Base-by-base conservation (phyloP, 2,888 invertebrate species). In the Ophion ellenae region DNA sequence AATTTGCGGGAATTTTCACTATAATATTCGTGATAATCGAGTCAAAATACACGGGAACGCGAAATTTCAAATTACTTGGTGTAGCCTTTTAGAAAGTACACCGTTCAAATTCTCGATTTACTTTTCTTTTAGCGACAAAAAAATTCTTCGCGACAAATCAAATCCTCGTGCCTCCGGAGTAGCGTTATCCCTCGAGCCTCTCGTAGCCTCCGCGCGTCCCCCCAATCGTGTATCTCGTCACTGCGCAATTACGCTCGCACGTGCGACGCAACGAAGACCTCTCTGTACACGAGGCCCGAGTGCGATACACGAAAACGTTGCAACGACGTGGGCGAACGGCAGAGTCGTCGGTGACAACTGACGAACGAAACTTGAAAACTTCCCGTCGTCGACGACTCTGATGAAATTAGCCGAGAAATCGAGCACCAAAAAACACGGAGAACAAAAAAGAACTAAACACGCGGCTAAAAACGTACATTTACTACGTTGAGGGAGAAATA, bases 391-490 rank as follows among this genome's bases (percentile, higher is more conserved):
- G 66, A 75, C 77, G 74, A 77, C 69, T 28, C 67, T 53, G 4
- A 17, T 59, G 57, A 57, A 17, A 66, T 45, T 40, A 75, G 20
- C 17, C 20, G 32, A 59, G 6, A 61, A 57, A 79, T 66, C 66
- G 71, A 82, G 71, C 63, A 45, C 47, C 32, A 61, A 36, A 24
- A 74, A 57, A 63, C 28, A 45, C 11, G 1, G 53, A 32, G 2
- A 14, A 14, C 4, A 53, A 14, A 64, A 59, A 32, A 47, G n/a
- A 20, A 40, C 32, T 70, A 78, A 81, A 66, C 53, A 47, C 71
- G 81, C 73, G 81, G 77, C 77, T 81, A 40, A 79, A 36, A 74
- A 82, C 74, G 81, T 82, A 69, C 77, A 78, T 82, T 85, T 82
- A 64, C 53, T 66, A 20, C 59, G 45, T 45, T 66, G 32, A n/a